Conservation (phyloP, 2,113 vertebrate genomes). For the Cephalopholis sonnerati region DNA sequence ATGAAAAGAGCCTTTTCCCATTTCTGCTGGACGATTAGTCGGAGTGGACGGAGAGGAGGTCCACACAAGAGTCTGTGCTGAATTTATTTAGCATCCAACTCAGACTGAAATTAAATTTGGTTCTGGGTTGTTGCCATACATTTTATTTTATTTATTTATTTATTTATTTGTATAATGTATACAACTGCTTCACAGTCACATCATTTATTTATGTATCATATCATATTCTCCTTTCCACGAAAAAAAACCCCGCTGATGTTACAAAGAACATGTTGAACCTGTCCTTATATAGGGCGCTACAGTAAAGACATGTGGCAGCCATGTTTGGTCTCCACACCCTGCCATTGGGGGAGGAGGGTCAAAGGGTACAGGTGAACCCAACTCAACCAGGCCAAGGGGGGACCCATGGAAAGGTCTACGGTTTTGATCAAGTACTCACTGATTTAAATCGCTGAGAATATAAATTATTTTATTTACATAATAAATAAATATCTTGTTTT, state of each 20-base stretch:
- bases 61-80: neutral
- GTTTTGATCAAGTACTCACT: no score
- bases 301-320: no score
- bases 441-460: no score
- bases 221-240: neutral
- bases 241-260: neutral
- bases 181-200: neutral
- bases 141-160: neutral
- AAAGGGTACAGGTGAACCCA: no score
- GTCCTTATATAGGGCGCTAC: no score
- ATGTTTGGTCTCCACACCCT: no score
- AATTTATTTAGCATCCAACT: conserved; percentile 24
- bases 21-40: conserved; percentile 17
- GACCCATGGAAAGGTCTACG: no score
- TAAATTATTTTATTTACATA: no score
- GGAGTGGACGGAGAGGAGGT: neutral
- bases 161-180: neutral
- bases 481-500: no score
- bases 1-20: conserved; percentile 37
- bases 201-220: neutral
- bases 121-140: conserved; percentile 13
- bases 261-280: neutral
- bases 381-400: no score
- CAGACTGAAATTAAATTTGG: conserved; percentile 25
- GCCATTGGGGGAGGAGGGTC: no score